Conservation (phyloP, 2,888 invertebrate species). For the Acanthacorydalis orientalis region DNA sequence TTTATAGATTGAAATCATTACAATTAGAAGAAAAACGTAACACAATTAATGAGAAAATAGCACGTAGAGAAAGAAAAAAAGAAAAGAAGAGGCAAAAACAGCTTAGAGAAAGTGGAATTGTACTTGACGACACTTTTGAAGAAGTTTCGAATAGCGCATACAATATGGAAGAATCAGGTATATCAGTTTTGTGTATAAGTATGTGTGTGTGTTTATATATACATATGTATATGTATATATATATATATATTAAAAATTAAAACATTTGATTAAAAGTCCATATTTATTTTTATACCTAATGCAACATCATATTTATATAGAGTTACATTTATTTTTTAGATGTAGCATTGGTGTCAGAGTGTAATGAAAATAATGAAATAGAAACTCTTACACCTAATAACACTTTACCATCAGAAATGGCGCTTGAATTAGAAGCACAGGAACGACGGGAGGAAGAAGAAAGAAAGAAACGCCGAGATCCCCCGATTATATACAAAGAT, state of each 20-base stretch:
- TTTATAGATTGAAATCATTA: conserved; percentile 36
- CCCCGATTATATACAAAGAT: conserved; percentile 63
- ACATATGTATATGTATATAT: no score
- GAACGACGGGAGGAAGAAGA: conserved; percentile 50
- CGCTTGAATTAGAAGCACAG: conserved; percentile 40
- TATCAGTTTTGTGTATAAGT: no score
- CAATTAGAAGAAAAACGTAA: conserved; percentile 50
- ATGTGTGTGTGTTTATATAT: neutral
- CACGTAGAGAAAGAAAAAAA: conserved; percentile 53
- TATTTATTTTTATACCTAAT: no score
- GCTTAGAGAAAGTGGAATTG: conserved; percentile 24
- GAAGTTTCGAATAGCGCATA: neutral
- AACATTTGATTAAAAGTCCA: no score
- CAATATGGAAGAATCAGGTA: conserved; percentile 3
- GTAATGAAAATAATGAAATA: conserved; percentile 24
- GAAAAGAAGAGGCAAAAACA: conserved; percentile 50
- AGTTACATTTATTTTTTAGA: neutral
- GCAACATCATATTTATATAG: no score
- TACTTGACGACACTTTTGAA: conserved; percentile 10
- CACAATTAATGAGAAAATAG: conserved; percentile 53
- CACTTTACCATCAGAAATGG: conserved; percentile 32
- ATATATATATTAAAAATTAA: no score
- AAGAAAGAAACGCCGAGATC: conserved; percentile 53
- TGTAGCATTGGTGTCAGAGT: conserved; percentile 5
- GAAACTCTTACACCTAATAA: conserved; percentile 20